Conservation (phyloP, 2,113 vertebrate species). For the Stegastes partitus region DNA sequence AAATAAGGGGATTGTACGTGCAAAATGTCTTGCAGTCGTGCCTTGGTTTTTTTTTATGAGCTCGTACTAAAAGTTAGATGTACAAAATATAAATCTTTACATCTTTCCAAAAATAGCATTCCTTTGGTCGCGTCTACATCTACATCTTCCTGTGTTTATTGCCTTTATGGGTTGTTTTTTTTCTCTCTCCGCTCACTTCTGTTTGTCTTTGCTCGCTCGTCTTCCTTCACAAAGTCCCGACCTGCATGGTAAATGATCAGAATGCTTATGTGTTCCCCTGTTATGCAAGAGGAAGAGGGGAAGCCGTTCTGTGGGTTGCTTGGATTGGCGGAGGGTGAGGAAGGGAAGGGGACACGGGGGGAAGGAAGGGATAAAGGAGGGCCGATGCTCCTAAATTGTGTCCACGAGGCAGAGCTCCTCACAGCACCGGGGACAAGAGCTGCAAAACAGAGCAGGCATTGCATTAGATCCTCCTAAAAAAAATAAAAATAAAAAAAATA, state of each 20-base stretch:
- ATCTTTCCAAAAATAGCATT: constrained; percentile 71
- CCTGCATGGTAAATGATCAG: constrained; percentile 45
- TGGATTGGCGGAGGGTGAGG: constrained; percentile 57
- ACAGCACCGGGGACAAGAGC: constrained; percentile 67
- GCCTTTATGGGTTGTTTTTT: constrained; percentile 23
- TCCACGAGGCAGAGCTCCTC: constrained; percentile 65
- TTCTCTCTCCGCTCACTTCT: constrained; percentile 5
- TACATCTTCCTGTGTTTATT: constrained; percentile 59
- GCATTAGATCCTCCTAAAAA: constrained; percentile 50
- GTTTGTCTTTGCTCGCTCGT: constrained; percentile 23
- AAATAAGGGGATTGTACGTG: constrained; percentile 63
- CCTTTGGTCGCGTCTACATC: constrained; percentile 60
- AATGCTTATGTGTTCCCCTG: constrained; percentile 49
- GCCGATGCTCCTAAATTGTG: constrained; percentile 45
- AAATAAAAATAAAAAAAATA: too few relatives aligned
- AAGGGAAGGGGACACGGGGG: constrained; percentile 53
- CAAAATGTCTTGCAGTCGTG: constrained; percentile 52
- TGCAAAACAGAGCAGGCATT: constrained; percentile 67
- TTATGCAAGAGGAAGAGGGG: constrained; percentile 48
- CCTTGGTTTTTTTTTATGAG: constrained; percentile 33
- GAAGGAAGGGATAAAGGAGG: constrained; percentile 57
- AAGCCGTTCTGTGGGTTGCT: constrained; percentile 47
- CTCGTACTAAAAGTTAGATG: constrained; percentile 56
- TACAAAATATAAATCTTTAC: constrained; percentile 77
- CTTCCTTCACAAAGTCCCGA: constrained; percentile 48